These are phyloP conservation scores for Tyria jacobaeae DNA, from an alignment of 2,888 invertebrate genomes.

Conservation along the genomic window DNA sequence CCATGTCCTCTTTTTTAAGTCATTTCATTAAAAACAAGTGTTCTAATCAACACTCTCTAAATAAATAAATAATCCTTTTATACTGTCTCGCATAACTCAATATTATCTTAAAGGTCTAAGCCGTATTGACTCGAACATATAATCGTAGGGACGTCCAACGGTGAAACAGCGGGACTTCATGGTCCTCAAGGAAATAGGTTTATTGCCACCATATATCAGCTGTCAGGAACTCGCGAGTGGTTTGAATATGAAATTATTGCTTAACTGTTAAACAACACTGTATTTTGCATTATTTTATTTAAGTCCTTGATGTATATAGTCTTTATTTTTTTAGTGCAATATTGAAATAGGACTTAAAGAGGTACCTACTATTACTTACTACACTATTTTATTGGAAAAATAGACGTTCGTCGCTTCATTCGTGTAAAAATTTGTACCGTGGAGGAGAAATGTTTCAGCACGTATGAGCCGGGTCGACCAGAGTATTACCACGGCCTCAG, in stretches of 20 bases:
- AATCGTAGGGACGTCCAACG: constrained; percentile 42
- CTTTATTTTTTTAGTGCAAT: neutral
- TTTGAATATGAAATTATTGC: constrained; percentile 16
- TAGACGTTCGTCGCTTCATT: too few relatives aligned
- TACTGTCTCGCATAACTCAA: constrained; percentile 22
- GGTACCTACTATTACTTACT: too few relatives aligned
- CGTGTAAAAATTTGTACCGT: too few relatives aligned
- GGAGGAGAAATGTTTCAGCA: too few relatives aligned
- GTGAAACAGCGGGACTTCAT: constrained; percentile 46
- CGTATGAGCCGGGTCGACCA: too few relatives aligned
- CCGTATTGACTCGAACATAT: constrained; percentile 29
- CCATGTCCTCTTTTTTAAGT: too few relatives aligned
- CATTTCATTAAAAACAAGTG: neutral
- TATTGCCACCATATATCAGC: constrained; percentile 45
- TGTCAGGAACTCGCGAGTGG: constrained; percentile 20
- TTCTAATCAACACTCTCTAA: neutral
- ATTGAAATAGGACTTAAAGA: neutral
- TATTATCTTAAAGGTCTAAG: constrained; percentile 24
- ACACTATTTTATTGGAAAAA: too few relatives aligned
- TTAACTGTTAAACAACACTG: neutral
- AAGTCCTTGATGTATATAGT: neutral
- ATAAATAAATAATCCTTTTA: neutral
- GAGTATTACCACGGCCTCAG: too few relatives aligned
- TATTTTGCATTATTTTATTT: neutral
- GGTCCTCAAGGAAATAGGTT: constrained; percentile 31